Evolutionary conservation across 2,797 vertebrate species (phyloP).

Genomic region (Amblyopsis hoosieri): DNA sequence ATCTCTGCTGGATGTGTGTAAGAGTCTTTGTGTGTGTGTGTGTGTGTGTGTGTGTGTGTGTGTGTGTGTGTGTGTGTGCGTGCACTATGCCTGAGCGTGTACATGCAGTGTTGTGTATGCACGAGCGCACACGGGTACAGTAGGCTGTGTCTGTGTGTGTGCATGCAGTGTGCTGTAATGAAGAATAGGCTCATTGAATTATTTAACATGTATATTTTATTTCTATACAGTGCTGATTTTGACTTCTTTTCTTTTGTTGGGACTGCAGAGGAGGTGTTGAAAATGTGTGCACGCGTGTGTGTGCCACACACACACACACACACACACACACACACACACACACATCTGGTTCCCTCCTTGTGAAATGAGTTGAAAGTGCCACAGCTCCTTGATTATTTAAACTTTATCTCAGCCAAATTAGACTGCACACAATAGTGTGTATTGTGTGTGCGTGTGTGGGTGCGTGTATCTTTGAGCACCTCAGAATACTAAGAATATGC

Average conservation of each 20-base stretch:
- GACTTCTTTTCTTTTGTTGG: not conserved
- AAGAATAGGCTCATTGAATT: not conserved
- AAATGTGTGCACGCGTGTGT: not conserved
- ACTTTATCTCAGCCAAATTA: conserved; percentile 56
- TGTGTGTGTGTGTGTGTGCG: conserved; percentile 6
- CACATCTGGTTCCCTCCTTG: conserved; percentile 57
- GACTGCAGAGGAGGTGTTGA: not conserved
- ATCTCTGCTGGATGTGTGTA: not conserved
- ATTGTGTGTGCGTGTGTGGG: not conserved
- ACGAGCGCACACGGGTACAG: no score
- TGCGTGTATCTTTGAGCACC: not conserved
- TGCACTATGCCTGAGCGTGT: not conserved
- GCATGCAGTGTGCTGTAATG: no score
- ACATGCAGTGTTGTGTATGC: not conserved
- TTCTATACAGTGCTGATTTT: not conserved
- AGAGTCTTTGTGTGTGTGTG: conserved; percentile 5
- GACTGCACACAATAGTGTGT: conserved; percentile 34
- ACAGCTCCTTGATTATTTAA: conserved; percentile 66
- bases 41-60: conserved; percentile 10
- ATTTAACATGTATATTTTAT: conserved; percentile 5
- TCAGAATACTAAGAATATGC: no score
- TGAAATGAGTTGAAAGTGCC: conserved; percentile 63
- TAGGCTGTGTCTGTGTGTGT: no score
- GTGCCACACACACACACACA: conserved; percentile 1
- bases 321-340: conserved; percentile 19